Conservation (phyloP, 2,797 vertebrate species). For the Catharus ustulatus region DNA sequence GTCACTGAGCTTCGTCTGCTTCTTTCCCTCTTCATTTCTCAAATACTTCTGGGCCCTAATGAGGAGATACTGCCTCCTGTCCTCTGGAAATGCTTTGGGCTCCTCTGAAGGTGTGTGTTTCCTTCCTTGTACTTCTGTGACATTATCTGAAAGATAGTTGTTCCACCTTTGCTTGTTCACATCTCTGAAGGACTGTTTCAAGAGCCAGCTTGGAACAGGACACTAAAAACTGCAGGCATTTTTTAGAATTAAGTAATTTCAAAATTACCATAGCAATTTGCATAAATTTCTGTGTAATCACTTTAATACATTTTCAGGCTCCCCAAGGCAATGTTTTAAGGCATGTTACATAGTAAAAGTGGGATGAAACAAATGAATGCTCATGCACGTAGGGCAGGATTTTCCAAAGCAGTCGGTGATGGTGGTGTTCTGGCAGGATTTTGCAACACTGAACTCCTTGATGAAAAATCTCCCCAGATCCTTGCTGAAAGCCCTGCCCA, state of each 20-base stretch:
- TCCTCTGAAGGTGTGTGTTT: background rate
- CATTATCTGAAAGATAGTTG: background rate
- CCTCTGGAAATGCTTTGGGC: rapidly evolving
- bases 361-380: background rate
- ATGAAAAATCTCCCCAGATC: background rate
- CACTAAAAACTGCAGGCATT: background rate
- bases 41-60: background rate
- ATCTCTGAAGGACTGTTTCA: background rate
- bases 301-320: slow-evolving; percentile 17
- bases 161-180: background rate
- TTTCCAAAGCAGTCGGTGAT: background rate
- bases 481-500: background rate
- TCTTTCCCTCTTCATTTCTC: background rate
- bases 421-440: background rate
- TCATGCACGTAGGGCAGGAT: background rate
- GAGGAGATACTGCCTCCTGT: background rate
- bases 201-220: background rate
- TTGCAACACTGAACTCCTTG: background rate
- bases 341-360: slow-evolving; percentile 3
- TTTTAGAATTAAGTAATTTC: slow-evolving; percentile 31
- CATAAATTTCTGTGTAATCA: slow-evolving; percentile 25
- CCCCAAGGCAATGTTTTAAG: slow-evolving; percentile 39
- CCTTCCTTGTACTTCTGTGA: background rate
- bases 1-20: rapidly evolving
- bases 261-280: slow-evolving; percentile 35